Conservation (phyloP, 2,797 vertebrate genomes). For the Typhlichthys subterraneus region DNA sequence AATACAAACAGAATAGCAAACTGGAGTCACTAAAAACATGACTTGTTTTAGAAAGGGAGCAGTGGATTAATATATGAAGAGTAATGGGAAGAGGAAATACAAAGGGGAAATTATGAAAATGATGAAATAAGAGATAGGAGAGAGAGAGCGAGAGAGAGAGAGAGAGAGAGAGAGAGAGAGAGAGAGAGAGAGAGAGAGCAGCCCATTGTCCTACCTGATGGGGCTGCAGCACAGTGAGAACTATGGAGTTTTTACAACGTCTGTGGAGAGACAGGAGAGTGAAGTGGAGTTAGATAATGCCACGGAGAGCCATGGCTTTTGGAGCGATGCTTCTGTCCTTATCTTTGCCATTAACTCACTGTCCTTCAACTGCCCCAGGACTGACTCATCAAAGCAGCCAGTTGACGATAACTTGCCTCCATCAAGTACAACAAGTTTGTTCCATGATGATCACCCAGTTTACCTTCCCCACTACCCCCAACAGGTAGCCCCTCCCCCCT, state of each 20-base stretch:
- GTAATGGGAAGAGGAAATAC: not conserved
- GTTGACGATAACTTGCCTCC: conserved; percentile 43
- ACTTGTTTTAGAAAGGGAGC: too few relatives aligned
- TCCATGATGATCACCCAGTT: conserved; percentile 31
- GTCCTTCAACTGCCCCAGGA: conserved; percentile 56
- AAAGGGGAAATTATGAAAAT: not conserved
- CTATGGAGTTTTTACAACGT: conserved; percentile 90
- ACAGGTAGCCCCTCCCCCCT: not conserved
- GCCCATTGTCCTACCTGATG: conserved; percentile 87
- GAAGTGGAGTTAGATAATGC: conserved; percentile 67
- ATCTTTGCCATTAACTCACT: conserved; percentile 48
- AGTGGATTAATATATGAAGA: too few relatives aligned
- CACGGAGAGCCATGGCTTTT: conserved; percentile 42
- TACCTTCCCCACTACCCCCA: conserved; percentile 18
- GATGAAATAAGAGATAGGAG: conserved; percentile 31
- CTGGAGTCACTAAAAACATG: too few relatives aligned
- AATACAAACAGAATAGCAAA: too few relatives aligned
- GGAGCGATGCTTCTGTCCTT: conserved; percentile 57
- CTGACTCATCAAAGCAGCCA: conserved; percentile 49
- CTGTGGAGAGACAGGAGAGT: conserved; percentile 78
- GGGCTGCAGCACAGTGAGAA: conserved; percentile 94
- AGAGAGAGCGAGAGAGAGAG: conserved; percentile 32
- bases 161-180: not conserved
- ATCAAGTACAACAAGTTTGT: conserved; percentile 32
- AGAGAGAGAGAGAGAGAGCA: conserved; percentile 19